A percentile compares a stretch with the other conserved stretches of the same genome.
Evolutionary conservation across 2,113 vertebrate species (phyloP).

Genomic region (Eulemur rufifrons): DNA sequence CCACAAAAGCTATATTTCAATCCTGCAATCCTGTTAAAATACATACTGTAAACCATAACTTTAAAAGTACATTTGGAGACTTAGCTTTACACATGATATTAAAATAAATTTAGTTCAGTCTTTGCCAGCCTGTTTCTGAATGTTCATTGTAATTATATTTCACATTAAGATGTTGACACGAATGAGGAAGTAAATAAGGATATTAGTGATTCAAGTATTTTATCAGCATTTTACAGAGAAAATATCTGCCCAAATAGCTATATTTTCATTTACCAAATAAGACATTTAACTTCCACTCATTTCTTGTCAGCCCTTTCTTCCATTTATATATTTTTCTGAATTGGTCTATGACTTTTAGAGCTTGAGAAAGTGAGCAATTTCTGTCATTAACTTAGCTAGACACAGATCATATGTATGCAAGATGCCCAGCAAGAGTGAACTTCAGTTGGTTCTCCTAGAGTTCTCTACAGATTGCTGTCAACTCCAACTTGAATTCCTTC

Average conservation of each 20-base stretch:
- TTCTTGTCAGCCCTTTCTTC: not conserved
- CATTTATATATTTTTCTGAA: not conserved
- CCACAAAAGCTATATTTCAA: not conserved
- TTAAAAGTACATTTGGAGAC: slow-evolving; percentile 20
- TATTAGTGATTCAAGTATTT: slow-evolving; percentile 74
- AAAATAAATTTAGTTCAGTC: slow-evolving; percentile 73
- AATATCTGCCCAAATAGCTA: slow-evolving; percentile 60
- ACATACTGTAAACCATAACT: slow-evolving; percentile 18
- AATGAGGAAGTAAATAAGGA: slow-evolving; percentile 76
- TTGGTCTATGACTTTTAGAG: slow-evolving; percentile 34
- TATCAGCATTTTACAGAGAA: slow-evolving; percentile 68
- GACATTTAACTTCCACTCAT: slow-evolving; percentile 15
- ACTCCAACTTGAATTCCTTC: not conserved
- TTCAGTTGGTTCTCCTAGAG: not conserved
- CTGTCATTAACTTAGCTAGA: not conserved
- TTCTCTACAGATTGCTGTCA: not conserved
- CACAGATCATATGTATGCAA: not conserved
- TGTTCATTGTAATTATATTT: slow-evolving; percentile 75
- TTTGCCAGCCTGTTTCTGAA: slow-evolving; percentile 68
- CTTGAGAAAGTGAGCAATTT: slow-evolving; percentile 36
- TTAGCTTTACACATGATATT: slow-evolving; percentile 26
- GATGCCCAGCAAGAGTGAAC: not conserved
- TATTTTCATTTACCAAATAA: slow-evolving; percentile 68
- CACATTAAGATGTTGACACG: slow-evolving; percentile 70
- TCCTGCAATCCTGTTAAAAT: not conserved